These are phyloP conservation scores for Phymorhynchus buccinoides DNA, from an alignment of 1,140 invertebrate species.

Conservation along the genomic window DNA sequence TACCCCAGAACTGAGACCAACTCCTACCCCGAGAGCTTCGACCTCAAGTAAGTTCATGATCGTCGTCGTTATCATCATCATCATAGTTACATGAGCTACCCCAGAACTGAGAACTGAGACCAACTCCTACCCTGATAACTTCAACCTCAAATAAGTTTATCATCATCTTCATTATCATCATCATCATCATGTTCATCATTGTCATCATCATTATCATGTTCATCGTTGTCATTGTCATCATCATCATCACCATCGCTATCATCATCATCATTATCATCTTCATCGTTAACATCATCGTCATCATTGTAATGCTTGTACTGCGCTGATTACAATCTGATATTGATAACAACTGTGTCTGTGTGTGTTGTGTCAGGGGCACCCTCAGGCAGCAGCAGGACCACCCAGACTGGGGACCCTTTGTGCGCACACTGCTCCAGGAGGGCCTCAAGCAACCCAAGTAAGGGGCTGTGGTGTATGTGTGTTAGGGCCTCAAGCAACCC, in stretches of 20 bases:
- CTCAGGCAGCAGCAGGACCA: conserved; percentile 83
- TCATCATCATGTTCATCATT: no score
- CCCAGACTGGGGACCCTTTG: conserved; percentile 85
- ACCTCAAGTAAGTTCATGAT: conserved; percentile 82
- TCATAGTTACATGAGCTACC: conserved; percentile 74
- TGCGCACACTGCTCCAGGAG: conserved; percentile 77
- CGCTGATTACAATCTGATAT: conserved; percentile 6
- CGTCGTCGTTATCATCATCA: no score
- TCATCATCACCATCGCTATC: no score
- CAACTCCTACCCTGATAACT: conserved; percentile 95
- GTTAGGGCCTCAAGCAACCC: no score
- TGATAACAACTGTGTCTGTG: conserved; percentile 19
- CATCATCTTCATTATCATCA: no score
- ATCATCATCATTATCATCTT: background rate
- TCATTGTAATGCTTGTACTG: no score
- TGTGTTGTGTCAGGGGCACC: conserved; percentile 77
- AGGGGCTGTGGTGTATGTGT: no score
- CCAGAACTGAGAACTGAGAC: conserved; percentile 79
- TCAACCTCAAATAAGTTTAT: conserved; percentile 91
- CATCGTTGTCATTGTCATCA: no score
- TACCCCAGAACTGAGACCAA: conserved; percentile 83
- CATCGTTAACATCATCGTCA: no score
- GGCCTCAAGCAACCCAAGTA: conserved; percentile 82
- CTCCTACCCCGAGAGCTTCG: conserved; percentile 95
- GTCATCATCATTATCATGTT: no score